Conservation (phyloP, 2,888 invertebrate species). For the Acanthosoma haemorrhoidale region DNA sequence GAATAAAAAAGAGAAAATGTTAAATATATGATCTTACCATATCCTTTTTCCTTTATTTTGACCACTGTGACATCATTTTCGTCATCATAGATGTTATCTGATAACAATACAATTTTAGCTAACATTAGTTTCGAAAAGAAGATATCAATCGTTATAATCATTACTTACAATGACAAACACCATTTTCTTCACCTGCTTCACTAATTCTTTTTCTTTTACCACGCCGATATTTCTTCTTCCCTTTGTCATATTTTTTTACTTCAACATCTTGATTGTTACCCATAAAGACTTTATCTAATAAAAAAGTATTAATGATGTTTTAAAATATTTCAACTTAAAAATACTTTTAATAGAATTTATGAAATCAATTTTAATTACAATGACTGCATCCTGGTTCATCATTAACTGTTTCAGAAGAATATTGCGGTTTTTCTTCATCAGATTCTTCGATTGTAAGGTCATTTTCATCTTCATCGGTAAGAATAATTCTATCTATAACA, state of each 20-base stretch:
- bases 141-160: neutral
- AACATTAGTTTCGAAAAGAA: neutral
- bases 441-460: constrained; percentile 20
- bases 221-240: neutral
- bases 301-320: neutral
- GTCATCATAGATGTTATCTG: constrained; percentile 11
- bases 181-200: constrained; percentile 8
- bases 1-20: neutral
- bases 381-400: constrained; percentile 11
- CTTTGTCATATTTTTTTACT: constrained; percentile 6
- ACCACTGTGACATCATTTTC: constrained; percentile 8
- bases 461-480: constrained; percentile 25
- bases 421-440: neutral
- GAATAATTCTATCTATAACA: constrained; percentile 14
- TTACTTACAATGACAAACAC: constrained; percentile 10
- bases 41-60: neutral
- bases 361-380: neutral
- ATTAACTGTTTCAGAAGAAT: neutral
- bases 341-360: neutral
- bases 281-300: neutral
- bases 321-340: neutral
- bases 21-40: neutral
- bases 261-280: constrained; percentile 13
- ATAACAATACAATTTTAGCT: neutral
- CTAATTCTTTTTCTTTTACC: constrained; percentile 6